Base-by-base conservation (phyloP, 35 echinoderm and acorn worm species). In the Anneissia japonica region DNA sequence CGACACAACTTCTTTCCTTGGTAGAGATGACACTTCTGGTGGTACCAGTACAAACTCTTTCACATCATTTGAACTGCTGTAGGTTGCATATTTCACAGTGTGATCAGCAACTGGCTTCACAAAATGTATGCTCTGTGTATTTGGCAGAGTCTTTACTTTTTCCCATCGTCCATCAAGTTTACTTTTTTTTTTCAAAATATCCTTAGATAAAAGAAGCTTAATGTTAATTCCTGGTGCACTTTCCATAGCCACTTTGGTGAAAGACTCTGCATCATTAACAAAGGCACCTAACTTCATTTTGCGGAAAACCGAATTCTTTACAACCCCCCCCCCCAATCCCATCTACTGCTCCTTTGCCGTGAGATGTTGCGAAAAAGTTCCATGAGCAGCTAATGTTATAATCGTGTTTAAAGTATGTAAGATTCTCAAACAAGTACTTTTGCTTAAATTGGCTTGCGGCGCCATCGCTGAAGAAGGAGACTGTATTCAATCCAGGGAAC, bases 271-370 rank as follows among this genome's bases (percentile, higher is more conserved):
- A 87, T 87, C 74, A n/a, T 34, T 21, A 0, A 87, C 37, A 78
- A 39, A 26, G 16, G 74, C 73, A 45, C 74, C 85, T 0, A 37
- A 14, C 40, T 90, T 90, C 11, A 37, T 39, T 39, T 81, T 82
- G 0, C 5, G 76, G 13, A 26, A 77, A 14, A 90, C 80, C 32
- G 29, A 31, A 45, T 41, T 17, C 46, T 85, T 90, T 0, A 85
- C 82, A 37, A 26, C 1, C 3, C 51, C 21, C 35, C 28, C 89
- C 83, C 35, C 28, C 89, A 74, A 85, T 84, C 0, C 89, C 82
- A 78, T 90, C 89, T 7, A 84, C 74, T 26, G 75, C 39, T n/a
- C 89, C 82, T 80, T 90, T 90, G 14, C 83, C 89, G 35, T 90
- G 89, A 28, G 74, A 46, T 41, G 89, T 78, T 5, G 81, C 89